Conservation (phyloP, 2,113 vertebrate species). For the Suncus etruscus region DNA sequence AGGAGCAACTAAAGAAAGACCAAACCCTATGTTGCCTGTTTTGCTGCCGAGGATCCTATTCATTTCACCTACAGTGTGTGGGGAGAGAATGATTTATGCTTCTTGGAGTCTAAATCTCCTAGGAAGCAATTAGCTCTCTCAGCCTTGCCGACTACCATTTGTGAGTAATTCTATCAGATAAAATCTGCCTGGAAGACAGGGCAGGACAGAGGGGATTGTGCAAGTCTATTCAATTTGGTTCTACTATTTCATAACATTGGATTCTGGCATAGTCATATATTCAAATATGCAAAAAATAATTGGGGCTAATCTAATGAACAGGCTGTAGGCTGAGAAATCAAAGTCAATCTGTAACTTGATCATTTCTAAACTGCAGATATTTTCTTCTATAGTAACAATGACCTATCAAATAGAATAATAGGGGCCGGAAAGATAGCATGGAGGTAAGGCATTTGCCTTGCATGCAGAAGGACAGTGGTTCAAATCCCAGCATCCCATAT, state of each 20-base stretch:
- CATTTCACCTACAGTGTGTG: conserved; percentile 2
- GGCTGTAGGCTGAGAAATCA: conserved; percentile 3
- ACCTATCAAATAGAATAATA: not conserved
- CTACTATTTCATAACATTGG: conserved; percentile 9
- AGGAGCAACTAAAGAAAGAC: not conserved
- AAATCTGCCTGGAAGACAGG: conserved; percentile 38
- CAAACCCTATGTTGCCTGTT: not conserved
- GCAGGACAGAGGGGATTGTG: not conserved
- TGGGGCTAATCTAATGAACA: conserved; percentile 8
- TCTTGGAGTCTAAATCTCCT: conserved; percentile 54
- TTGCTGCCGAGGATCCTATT: not conserved
- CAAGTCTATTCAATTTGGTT: conserved; percentile 28
- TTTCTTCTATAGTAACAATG: not conserved
- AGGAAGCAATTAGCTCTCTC: conserved; percentile 65
- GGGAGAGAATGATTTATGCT: not conserved
- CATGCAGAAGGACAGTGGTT: too few relatives aligned
- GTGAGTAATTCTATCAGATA: conserved; percentile 32
- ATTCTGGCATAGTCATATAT: conserved; percentile 22
- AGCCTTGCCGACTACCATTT: conserved; percentile 4
- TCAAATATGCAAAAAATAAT: conserved; percentile 48
- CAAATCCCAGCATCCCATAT: too few relatives aligned
- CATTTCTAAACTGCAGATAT: not conserved
- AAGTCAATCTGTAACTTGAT: not conserved
- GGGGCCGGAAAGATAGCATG: too few relatives aligned
- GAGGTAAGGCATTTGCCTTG: too few relatives aligned